Percentiles rank a stretch among this genome's conserved stretches.
phyloP scores from a whole-genome alignment of 2,113 vertebrate genomes.

The Xiphorhynchus elegans region DNA sequence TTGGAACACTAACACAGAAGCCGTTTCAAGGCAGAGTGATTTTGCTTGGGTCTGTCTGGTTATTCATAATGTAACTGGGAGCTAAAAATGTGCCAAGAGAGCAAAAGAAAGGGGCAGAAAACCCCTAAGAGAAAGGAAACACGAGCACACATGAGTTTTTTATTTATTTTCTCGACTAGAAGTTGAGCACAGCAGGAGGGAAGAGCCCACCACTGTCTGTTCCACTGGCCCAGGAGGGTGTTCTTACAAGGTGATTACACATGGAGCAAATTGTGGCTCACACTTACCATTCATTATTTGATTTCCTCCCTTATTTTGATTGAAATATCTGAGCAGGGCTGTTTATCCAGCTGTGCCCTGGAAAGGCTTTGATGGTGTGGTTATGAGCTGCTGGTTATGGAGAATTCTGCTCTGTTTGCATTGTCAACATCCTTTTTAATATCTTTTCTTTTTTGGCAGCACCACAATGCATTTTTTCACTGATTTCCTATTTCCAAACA shows the following conservation, averaged over 20 bases:
- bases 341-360: not conserved
- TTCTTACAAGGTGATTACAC: not conserved
- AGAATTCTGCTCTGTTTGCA: not conserved
- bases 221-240: not conserved
- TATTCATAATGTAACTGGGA: not conserved
- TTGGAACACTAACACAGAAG: not conserved
- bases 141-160: rapidly evolving
- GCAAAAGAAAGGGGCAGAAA: not conserved
- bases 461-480: not conserved
- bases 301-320: not conserved
- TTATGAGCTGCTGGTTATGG: not conserved
- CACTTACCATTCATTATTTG: not conserved
- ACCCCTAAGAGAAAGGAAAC: not conserved
- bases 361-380: not conserved
- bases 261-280: not conserved
- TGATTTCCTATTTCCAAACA: not conserved
- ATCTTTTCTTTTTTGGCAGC: not conserved
- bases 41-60: not conserved
- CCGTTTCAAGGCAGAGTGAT: not conserved
- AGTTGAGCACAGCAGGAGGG: not conserved
- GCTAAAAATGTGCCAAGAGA: not conserved
- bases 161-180: not conserved
- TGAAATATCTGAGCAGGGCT: not conserved
- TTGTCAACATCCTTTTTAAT: not conserved
- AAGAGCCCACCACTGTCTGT: not conserved